A percentile compares a stretch with the other conserved stretches of the same genome.
These are phyloP conservation scores for Myotis davidii DNA, from an alignment of 2,113 vertebrate species.

Conservation along the genomic window DNA sequence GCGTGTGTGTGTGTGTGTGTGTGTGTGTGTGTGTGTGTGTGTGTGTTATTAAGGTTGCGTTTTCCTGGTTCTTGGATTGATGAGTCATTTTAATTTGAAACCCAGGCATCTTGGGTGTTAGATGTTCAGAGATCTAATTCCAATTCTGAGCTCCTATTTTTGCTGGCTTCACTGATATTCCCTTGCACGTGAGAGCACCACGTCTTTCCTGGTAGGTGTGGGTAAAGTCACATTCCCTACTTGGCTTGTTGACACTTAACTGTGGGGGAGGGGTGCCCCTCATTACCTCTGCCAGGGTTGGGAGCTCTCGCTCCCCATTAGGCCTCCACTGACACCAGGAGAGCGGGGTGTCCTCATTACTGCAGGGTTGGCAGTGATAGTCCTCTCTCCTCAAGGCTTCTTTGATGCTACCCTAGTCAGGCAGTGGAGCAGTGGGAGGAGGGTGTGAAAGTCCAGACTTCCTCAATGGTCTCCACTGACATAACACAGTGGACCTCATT, in stretches of 20 bases:
- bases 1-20: background rate
- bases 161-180: background rate
- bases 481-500: background rate
- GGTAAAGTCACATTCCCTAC: background rate
- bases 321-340: background rate
- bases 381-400: background rate
- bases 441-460: background rate
- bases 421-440: background rate
- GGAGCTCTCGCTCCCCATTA: background rate
- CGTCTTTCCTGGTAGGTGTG: background rate
- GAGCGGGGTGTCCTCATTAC: background rate
- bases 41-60: background rate
- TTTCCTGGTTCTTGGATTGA: background rate
- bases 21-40: background rate
- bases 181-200: background rate
- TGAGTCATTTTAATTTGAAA: background rate
- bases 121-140: background rate
- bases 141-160: background rate
- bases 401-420: background rate
- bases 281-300: background rate
- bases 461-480: background rate
- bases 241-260: accelerated
- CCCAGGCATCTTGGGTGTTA: background rate
- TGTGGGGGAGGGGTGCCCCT: background rate
- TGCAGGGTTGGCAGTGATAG: background rate